phyloP scores from a whole-genome alignment of 2,113 vertebrate species.

The Machaerirhynchus nigripectus region DNA sequence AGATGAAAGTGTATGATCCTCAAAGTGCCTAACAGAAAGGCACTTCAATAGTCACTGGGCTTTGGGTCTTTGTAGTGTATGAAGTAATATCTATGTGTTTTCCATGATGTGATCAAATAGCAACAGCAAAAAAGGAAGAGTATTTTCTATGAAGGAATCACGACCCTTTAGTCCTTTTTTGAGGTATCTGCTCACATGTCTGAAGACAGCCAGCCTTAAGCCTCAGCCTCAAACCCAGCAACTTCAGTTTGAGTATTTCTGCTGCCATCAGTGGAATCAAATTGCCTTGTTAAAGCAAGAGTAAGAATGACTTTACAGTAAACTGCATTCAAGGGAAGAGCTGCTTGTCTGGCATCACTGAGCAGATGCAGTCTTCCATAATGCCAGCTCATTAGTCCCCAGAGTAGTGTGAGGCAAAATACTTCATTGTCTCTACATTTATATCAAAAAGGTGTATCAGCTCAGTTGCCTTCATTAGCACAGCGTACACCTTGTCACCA shows the following conservation, averaged over 20 bases:
- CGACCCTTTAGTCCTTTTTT: neutral
- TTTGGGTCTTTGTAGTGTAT: neutral
- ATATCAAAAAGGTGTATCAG: neutral
- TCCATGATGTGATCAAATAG: conserved; percentile 6
- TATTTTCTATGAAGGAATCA: neutral
- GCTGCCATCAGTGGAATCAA: neutral
- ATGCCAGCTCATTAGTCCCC: neutral
- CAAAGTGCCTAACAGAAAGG: conserved; percentile 11
- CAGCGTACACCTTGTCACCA: neutral
- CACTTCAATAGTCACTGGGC: neutral
- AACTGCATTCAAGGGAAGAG: neutral
- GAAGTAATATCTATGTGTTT: neutral
- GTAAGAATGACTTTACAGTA: neutral
- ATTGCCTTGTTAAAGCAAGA: neutral
- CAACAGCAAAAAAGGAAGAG: neutral
- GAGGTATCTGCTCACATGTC: neutral
- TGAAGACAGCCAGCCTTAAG: neutral
- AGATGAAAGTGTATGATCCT: conserved; percentile 41
- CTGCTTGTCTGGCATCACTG: neutral
- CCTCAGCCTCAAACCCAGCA: neutral
- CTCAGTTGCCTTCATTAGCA: neutral
- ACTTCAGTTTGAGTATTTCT: neutral
- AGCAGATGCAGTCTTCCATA: neutral
- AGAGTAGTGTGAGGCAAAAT: neutral
- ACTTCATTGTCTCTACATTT: neutral